These are phyloP conservation scores for Orthosia cruda DNA, from an alignment of 2,888 invertebrate species.

Conservation along the genomic window DNA sequence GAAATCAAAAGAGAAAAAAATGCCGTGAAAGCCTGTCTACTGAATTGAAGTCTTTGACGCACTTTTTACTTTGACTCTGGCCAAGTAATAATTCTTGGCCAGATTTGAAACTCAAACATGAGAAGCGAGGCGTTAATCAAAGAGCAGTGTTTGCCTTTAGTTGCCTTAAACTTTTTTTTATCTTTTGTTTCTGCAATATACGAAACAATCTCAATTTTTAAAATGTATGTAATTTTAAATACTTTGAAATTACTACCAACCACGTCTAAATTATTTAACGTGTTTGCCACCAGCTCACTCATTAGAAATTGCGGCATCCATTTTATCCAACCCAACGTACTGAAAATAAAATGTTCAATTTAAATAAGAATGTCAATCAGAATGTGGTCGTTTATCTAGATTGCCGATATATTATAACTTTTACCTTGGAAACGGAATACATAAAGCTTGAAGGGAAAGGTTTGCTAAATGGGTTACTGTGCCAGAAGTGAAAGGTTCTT, in stretches of 20 bases:
- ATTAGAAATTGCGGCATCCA: background rate
- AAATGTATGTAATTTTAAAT: too few species aligned
- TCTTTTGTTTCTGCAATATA: too few species aligned
- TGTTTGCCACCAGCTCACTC: background rate
- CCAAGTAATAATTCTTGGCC: too few species aligned
- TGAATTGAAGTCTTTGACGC: too few species aligned
- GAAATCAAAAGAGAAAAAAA: too few species aligned
- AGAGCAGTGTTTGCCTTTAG: too few species aligned
- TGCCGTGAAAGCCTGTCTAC: too few species aligned
- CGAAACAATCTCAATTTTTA: too few species aligned
- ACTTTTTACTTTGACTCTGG: too few species aligned
- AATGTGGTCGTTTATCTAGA: constrained; percentile 53
- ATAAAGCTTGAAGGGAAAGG: constrained; percentile 12
- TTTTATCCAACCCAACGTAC: constrained; percentile 14
- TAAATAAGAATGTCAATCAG: constrained; percentile 59
- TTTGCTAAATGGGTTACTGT: constrained; percentile 16
- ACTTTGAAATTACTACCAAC: background rate
- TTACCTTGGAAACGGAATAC: constrained; percentile 12
- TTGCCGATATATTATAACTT: constrained; percentile 53
- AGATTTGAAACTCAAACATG: too few species aligned
- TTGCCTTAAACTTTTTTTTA: too few species aligned
- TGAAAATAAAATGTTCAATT: constrained; percentile 31
- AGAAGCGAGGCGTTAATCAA: too few species aligned
- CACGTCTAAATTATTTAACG: background rate
- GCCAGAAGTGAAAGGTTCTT: background rate